Conservation (phyloP, 2,888 invertebrate species). For the Aleiodes testaceus region DNA sequence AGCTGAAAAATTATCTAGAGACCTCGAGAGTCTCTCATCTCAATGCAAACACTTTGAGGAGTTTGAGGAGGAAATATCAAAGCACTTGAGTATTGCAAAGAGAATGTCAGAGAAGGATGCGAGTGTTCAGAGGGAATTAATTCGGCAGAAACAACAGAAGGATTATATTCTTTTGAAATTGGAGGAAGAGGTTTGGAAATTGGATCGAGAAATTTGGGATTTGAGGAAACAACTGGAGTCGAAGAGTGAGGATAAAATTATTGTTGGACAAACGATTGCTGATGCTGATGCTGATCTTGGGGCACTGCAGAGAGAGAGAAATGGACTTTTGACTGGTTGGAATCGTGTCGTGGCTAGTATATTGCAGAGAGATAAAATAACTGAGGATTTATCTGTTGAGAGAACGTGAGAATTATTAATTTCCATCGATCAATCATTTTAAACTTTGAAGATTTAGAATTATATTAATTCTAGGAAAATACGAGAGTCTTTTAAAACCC, state of each 20-base stretch:
- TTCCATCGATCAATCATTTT: conserved; percentile 33
- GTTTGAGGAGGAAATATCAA: conserved; percentile 80
- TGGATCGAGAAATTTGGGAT: conserved; percentile 79
- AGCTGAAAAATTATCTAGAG: conserved; percentile 63
- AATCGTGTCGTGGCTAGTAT: conserved; percentile 83
- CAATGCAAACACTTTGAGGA: conserved; percentile 77
- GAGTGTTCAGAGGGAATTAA: conserved; percentile 64
- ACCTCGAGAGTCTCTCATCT: conserved; percentile 76
- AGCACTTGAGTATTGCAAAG: conserved; percentile 78
- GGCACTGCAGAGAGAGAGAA: conserved; percentile 81
- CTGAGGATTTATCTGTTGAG: conserved; percentile 78
- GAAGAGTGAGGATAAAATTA: conserved; percentile 79
- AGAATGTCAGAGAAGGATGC: conserved; percentile 78
- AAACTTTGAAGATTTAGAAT: conserved; percentile 7
- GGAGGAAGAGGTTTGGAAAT: conserved; percentile 81
- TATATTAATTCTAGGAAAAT: conserved; percentile 73
- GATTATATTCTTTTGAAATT: conserved; percentile 82
- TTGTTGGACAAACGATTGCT: conserved; percentile 77
- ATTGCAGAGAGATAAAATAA: conserved; percentile 80
- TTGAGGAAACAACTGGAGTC: conserved; percentile 80
- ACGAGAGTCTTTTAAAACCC: conserved; percentile 76
- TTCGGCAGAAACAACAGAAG: conserved; percentile 70
- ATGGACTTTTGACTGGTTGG: conserved; percentile 82
- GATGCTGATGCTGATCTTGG: conserved; percentile 84
- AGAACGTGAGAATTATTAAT: conserved; percentile 73